Evolutionary conservation across 2,113 vertebrate species (phyloP).

Genomic region (Tragelaphus buxtoni): DNA sequence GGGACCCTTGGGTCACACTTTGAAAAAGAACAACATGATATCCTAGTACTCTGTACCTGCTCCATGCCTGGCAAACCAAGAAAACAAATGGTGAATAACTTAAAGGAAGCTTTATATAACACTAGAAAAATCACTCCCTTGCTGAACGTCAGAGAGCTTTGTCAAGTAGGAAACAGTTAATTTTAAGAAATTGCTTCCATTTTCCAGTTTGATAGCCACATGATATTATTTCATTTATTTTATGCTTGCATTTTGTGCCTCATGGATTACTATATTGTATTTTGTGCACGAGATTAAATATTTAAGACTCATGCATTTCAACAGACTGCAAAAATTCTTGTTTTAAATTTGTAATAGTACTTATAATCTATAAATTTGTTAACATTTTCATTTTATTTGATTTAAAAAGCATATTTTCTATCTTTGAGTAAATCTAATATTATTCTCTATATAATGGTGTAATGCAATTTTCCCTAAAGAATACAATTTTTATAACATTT

Average conservation of each 20-base stretch:
- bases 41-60: neutral
- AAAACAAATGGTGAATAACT: neutral
- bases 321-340: neutral
- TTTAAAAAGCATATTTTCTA: constrained; percentile 32
- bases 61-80: neutral
- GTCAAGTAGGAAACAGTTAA: neutral
- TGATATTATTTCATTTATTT: neutral
- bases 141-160: neutral
- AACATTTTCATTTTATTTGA: constrained; percentile 42
- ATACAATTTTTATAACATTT: neutral
- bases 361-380: neutral
- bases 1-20: neutral
- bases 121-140: neutral
- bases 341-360: neutral
- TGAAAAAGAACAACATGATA: neutral
- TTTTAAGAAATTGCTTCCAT: neutral
- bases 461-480: constrained; percentile 19
- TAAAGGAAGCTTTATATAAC: neutral
- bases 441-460: neutral
- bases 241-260: neutral
- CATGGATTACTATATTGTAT: neutral
- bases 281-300: constrained; percentile 11
- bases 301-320: neutral
- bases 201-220: neutral
- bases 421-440: neutral